Evolutionary conservation across 2,888 invertebrate species (phyloP).

Genomic region (Eupeodes latifasciatus): DNA sequence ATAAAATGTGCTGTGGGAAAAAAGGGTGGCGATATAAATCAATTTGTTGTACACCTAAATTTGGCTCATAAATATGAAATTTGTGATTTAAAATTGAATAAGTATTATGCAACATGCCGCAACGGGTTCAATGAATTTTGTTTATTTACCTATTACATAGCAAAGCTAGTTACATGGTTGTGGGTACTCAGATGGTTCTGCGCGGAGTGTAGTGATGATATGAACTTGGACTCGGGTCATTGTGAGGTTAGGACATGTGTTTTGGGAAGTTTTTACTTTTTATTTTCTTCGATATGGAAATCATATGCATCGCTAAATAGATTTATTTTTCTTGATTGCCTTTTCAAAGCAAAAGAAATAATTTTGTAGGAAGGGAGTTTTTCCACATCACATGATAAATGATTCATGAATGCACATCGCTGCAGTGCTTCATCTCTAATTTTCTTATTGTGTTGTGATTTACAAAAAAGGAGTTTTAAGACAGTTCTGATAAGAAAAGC

Average conservation of each 20-base stretch:
- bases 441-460: too few relatives aligned
- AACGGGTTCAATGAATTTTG: slow-evolving; percentile 14
- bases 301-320: neutral
- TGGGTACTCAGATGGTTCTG: neutral
- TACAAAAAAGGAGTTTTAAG: too few relatives aligned
- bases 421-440: too few relatives aligned
- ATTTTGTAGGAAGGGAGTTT: too few relatives aligned
- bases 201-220: neutral
- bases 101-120: slow-evolving; percentile 49
- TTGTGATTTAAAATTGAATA: slow-evolving; percentile 39
- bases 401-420: too few relatives aligned
- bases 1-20: slow-evolving; percentile 8
- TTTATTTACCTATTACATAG: slow-evolving; percentile 15
- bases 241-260: slow-evolving; percentile 10
- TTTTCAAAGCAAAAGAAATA: too few relatives aligned
- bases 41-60: neutral
- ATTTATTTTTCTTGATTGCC: too few relatives aligned
- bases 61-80: slow-evolving; percentile 22
- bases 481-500: too few relatives aligned
- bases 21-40: slow-evolving; percentile 15
- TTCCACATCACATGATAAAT: too few relatives aligned
- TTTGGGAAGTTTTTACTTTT: neutral
- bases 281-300: neutral
- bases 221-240: neutral
- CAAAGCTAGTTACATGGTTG: neutral